Evolutionary conservation across 2,888 invertebrate species (phyloP).

Genomic region (Ormyrus labotus): DNA sequence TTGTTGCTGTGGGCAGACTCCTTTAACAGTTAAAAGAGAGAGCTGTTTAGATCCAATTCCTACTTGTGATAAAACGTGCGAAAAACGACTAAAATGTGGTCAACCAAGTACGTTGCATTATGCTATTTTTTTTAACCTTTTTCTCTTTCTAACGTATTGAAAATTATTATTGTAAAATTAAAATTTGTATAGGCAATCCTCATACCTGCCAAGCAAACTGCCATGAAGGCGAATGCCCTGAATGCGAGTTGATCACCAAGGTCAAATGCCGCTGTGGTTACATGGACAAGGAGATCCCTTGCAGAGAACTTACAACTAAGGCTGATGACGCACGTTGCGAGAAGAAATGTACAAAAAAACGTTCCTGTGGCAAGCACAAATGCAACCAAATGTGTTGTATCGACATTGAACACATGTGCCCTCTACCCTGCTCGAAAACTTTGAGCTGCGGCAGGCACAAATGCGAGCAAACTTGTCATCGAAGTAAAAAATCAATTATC

Average conservation of each 20-base stretch:
- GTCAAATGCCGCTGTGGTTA: constrained; percentile 91
- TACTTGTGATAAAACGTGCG: constrained; percentile 83
- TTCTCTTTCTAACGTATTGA: not conserved
- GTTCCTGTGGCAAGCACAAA: constrained; percentile 91
- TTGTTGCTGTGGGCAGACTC: constrained; percentile 87
- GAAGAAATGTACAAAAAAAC: constrained; percentile 92
- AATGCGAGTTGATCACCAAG: constrained; percentile 85
- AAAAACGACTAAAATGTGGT: constrained; percentile 74
- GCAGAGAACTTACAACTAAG: constrained; percentile 83
- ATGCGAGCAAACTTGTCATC: constrained; percentile 93
- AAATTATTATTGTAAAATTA: not conserved
- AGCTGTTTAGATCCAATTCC: constrained; percentile 90
- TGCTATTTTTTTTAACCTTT: not conserved
- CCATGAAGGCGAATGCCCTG: constrained; percentile 86
- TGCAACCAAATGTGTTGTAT: constrained; percentile 94
- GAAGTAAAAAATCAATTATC: constrained; percentile 77
- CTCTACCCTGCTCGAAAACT: constrained; percentile 86
- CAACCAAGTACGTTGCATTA: constrained; percentile 69
- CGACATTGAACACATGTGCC: constrained; percentile 90
- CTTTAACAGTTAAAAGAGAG: constrained; percentile 78
- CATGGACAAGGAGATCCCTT: constrained; percentile 88
- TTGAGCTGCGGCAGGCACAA: constrained; percentile 92
- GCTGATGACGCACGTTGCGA: constrained; percentile 89
- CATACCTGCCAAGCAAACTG: constrained; percentile 84
- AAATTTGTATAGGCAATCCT: constrained; percentile 75